Evolutionary conservation across 2,888 invertebrate genomes (phyloP), one percentile per base, ranked within the genome.

Genomic region (Cerceris rybyensis): DNA sequence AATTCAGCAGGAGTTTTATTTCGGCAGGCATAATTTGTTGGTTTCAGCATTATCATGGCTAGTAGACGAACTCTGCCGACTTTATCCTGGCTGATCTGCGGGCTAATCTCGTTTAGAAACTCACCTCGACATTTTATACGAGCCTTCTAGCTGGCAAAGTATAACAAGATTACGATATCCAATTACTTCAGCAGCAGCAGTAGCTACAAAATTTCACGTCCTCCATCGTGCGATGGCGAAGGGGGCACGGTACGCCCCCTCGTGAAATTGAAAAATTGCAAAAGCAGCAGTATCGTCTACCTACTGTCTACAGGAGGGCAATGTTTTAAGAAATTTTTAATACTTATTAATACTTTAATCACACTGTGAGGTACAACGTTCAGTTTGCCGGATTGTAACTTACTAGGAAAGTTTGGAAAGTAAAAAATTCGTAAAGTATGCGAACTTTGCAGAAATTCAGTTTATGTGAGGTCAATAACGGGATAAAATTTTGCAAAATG

Each of bases 121-220:
- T 85, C 78, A 52, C 67, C 75, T 50, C 75, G 78, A 82, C 84
- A 80, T 85, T 85, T 85, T 85, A 83, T 85, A 79, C 82, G 78
- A 77, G 71, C 80, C 84, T 78, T 79, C 76, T 59, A 76, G 71
- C 73, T 69, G 61, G 78, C 74, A 16, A 71, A 75, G 81, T 80
- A 77, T 86, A 85, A 85, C 86, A 84, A 85, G 86, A 85, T 85
- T 85, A 85, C 86, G 83, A 85, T 85, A 85, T 85, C 85, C 80
- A 85, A 85, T 85, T 85, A 85, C 86, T 83, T 75, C 65, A 74
- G 65, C 64, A 54, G 67, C 64, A 28, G 67, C 43, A 63, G 73
- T 39, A 50, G 75, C 68, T 78, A 81, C 85, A 69, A 83, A 85
- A 85, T 83, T 85, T 83, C 79, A 77, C 71, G 77, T 85, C 76